Conservation (phyloP, 2,888 invertebrate species). For the Macrostomum cliftonense region DNA sequence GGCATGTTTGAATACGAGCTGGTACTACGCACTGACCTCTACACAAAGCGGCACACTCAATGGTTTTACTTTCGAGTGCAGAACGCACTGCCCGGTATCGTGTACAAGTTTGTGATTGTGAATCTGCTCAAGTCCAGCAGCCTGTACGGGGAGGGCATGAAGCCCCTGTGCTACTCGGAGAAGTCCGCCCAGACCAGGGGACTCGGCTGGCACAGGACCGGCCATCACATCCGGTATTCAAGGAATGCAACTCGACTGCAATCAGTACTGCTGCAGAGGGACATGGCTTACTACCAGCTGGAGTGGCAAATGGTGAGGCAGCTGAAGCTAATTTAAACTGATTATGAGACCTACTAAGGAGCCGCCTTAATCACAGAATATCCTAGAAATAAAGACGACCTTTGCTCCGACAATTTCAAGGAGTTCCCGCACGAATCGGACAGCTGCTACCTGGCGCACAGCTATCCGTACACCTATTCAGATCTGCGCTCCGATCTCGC, state of each 20-base stretch:
- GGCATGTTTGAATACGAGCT: conserved; percentile 36
- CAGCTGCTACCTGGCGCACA: conserved; percentile 70
- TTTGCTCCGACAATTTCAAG: too few species aligned
- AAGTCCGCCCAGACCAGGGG: conserved; percentile 21
- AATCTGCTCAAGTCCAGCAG: conserved; percentile 33
- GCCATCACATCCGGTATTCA: conserved; percentile 32
- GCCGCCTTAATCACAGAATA: too few species aligned
- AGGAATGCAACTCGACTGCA: conserved; percentile 25
- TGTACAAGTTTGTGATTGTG: conserved; percentile 32
- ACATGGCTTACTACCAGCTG: conserved; percentile 27
- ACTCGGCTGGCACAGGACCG: conserved; percentile 28
- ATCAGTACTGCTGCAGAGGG: conserved; percentile 26
- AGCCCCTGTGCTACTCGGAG: conserved; percentile 33
- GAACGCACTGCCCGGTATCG: conserved; percentile 25
- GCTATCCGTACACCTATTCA: conserved; percentile 81
- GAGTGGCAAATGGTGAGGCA: conserved; percentile 34
- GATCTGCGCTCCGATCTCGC: conserved; percentile 47
- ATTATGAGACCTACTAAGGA: too few species aligned
- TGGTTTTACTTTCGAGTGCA: conserved; percentile 36
- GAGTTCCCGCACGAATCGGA: conserved; percentile 69
- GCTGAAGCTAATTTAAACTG: neutral
- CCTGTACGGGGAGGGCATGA: conserved; percentile 32
- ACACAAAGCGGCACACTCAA: conserved; percentile 36
- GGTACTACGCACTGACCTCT: conserved; percentile 34
- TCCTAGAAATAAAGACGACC: too few species aligned